Conservation (phyloP, 2,113 vertebrate species). For the Apaloderma vittatum region DNA sequence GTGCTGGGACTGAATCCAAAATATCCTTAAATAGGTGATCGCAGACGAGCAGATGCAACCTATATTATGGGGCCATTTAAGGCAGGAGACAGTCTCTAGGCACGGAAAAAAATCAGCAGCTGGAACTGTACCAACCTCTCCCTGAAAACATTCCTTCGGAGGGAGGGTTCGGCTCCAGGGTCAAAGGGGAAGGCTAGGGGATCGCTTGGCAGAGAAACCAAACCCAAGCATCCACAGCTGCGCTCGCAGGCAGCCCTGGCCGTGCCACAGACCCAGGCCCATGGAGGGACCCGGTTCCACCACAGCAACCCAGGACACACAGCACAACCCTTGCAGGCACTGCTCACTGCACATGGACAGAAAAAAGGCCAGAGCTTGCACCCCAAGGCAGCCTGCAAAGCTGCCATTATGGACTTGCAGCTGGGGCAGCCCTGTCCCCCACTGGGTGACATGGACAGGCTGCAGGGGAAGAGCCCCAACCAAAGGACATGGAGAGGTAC, state of each 20-base stretch:
- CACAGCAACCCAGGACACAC: rapidly evolving
- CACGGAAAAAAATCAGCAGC: slow-evolving; percentile 1
- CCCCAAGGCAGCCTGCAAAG: background rate
- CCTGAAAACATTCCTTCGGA: background rate
- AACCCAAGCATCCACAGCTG: background rate
- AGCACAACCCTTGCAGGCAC: background rate
- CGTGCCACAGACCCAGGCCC: rapidly evolving
- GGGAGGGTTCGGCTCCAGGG: background rate
- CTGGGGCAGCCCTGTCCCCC: background rate
- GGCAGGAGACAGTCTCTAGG: background rate
- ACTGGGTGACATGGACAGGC: rapidly evolving
- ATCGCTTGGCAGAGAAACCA: background rate
- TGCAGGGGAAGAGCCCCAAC: background rate
- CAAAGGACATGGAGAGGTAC: background rate
- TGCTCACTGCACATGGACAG: rapidly evolving
- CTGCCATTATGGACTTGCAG: background rate
- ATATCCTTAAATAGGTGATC: background rate
- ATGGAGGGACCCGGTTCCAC: rapidly evolving
- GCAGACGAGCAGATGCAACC: background rate
- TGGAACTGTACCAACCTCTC: background rate
- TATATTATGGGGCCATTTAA: background rate
- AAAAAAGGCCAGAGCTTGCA: rapidly evolving
- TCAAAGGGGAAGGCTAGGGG: background rate
- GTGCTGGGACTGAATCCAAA: background rate
- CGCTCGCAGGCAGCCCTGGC: rapidly evolving